A percentile compares a stretch with the other conserved stretches of the same genome.
phyloP scores from a whole-genome alignment of 2,888 invertebrate genomes.

The Acanthosoma haemorrhoidale region DNA sequence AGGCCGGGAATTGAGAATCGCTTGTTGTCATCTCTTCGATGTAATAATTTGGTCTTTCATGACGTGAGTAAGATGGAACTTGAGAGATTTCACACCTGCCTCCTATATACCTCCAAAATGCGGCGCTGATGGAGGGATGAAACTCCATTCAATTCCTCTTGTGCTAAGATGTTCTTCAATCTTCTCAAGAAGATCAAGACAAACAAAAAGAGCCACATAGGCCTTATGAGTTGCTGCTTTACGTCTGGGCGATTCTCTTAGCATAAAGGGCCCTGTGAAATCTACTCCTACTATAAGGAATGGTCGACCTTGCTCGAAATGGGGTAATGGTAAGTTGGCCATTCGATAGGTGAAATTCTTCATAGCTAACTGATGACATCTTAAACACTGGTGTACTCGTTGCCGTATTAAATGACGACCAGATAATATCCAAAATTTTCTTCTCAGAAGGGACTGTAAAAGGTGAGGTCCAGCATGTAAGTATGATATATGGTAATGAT shows the following conservation, averaged over 20 bases:
- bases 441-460: too few species aligned
- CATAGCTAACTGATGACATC: neutral
- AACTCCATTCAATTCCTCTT: neutral
- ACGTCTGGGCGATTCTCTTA: conserved; percentile 19
- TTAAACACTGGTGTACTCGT: neutral
- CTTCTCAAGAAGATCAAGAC: neutral
- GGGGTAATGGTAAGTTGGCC: neutral
- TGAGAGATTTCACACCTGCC: too few species aligned
- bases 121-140: neutral
- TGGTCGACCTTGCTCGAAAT: neutral
- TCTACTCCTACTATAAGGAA: neutral
- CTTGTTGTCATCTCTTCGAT: neutral
- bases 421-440: neutral
- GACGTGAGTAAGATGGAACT: too few species aligned
- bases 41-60: neutral
- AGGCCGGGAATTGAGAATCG: neutral
- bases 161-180: neutral
- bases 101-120: neutral
- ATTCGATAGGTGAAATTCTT: neutral
- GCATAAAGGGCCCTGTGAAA: conserved; percentile 20
- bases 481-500: neutral
- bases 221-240: conserved; percentile 12
- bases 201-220: conserved; percentile 21
- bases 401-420: neutral
- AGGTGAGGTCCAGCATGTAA: neutral